Evolutionary conservation across 1,140 invertebrate genomes (phyloP).

Genomic region (Drosophila nigromelanica): DNA sequence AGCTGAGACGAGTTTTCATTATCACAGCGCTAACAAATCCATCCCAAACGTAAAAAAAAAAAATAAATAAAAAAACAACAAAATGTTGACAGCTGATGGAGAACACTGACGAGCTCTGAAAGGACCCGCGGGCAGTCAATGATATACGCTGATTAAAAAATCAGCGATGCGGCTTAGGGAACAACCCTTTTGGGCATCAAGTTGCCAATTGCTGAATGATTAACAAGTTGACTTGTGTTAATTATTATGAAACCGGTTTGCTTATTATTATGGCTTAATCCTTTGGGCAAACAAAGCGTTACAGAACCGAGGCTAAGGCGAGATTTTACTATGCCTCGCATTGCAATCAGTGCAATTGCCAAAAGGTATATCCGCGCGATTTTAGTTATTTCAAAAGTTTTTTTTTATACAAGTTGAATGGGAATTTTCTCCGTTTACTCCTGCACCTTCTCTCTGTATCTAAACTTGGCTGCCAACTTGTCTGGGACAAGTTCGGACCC

Average conservation of each 20-base stretch:
- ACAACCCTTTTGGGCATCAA: slow-evolving; percentile 73
- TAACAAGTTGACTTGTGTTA: slow-evolving; percentile 81
- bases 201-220: slow-evolving; percentile 69
- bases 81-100: slow-evolving; percentile 76
- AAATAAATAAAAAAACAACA: slow-evolving; percentile 28
- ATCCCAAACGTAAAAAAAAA: slow-evolving; percentile 7
- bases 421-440: not conserved
- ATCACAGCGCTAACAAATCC: slow-evolving; percentile 34
- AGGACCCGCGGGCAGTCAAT: slow-evolving; percentile 47
- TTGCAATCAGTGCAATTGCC: slow-evolving; percentile 39
- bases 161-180: slow-evolving; percentile 57
- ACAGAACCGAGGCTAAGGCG: not conserved
- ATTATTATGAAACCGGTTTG: slow-evolving; percentile 64
- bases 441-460: not conserved
- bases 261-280: slow-evolving; percentile 46
- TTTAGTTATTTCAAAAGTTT: slow-evolving; percentile 28
- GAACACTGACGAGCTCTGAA: not conserved
- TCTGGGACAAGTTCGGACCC: slow-evolving; percentile 27
- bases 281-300: slow-evolving; percentile 53
- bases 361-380: not conserved
- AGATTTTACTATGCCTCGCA: not conserved
- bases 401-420: slow-evolving; percentile 15
- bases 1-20: slow-evolving; percentile 9
- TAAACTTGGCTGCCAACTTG: slow-evolving; percentile 28
- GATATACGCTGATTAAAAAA: slow-evolving; percentile 78